Base-by-base conservation (phyloP, 2,113 vertebrate genomes). In the Galeopterus variegatus region DNA sequence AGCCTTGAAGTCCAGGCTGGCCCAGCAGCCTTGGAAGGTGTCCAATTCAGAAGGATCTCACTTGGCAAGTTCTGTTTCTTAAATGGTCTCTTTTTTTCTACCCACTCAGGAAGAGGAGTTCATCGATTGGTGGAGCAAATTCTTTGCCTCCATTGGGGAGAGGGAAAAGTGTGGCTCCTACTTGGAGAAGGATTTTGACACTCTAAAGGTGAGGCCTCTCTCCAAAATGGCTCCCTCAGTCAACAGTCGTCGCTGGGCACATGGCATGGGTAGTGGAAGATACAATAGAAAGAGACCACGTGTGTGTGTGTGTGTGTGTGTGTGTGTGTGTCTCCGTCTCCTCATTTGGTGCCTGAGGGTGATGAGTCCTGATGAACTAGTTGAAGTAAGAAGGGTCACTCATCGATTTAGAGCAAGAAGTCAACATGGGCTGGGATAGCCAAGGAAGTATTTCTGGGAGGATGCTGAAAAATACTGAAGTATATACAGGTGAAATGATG, bases 101-200 rank as follows among this genome's bases (percentile, higher is more conserved):
- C 93, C 15, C 13, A 26, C 93, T 69, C 96, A 99, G 99, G 99
- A 99, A 73, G 99, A 99, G 72, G 99, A 99, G 23, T 99, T 99
- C 97, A 99, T 99, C 14, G 99, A 99, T 94, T 99, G 99, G 99
- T 99, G 99, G 99, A 99, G 99, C 98, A 99, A 99, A 95, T 99
- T 99, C 95, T 99, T 99, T 0, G 99, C 99, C 17, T 99, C 99
- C 0, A 98, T 93, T 0, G 99, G 99, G 84, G 99, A 99, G 95
- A 99, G 97, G 6, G 99, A 99, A 70, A 99, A 99, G 93, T 99
- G 99, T 17, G 99, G 99, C 13, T 98, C 97, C 45, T 99, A 99
- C 85, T 84, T 99, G 97, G 99, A 99, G 90, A 99, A 98, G 97
- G 99, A 99, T 93, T 99, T 99, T 8, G 99, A 99, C 97, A 99